Evolutionary conservation across 1,140 invertebrate species (phyloP).

Genomic region (Odontomachus brunneus): DNA sequence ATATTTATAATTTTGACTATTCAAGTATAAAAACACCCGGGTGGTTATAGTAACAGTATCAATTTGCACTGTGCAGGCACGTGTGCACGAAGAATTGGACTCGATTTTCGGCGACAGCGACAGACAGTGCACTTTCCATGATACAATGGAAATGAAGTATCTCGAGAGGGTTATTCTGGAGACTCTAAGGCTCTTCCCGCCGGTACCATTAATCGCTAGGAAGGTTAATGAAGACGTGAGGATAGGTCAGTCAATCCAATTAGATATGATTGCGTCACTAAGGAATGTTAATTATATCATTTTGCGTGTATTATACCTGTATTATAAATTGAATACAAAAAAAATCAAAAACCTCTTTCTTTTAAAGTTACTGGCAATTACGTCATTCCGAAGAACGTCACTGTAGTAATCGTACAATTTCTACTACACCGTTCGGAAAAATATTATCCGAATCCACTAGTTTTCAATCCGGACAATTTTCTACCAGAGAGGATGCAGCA

Average conservation of each 20-base stretch:
- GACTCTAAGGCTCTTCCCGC: slow-evolving; percentile 91
- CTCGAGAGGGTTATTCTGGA: slow-evolving; percentile 92
- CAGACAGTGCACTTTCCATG: slow-evolving; percentile 91
- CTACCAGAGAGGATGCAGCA: slow-evolving; percentile 92
- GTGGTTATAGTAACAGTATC: background rate
- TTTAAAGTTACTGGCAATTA: slow-evolving; percentile 86
- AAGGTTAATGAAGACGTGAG: slow-evolving; percentile 90
- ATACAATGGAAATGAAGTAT: slow-evolving; percentile 93
- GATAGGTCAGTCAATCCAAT: slow-evolving; percentile 86
- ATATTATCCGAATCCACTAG: slow-evolving; percentile 93
- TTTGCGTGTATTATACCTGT: background rate
- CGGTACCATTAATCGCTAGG: slow-evolving; percentile 92
- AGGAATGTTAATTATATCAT: background rate
- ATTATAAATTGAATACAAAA: slow-evolving; percentile 12
- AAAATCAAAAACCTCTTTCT: slow-evolving; percentile 43
- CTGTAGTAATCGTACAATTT: slow-evolving; percentile 89
- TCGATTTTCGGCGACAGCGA: slow-evolving; percentile 91
- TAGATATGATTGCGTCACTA: slow-evolving; percentile 72
- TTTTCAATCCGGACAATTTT: slow-evolving; percentile 97
- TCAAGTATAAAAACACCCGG: background rate
- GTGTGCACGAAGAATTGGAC: slow-evolving; percentile 89
- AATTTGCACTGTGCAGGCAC: slow-evolving; percentile 14
- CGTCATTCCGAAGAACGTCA: slow-evolving; percentile 88
- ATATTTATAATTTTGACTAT: too few species aligned
- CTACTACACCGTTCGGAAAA: slow-evolving; percentile 92